Evolutionary conservation across 2,888 invertebrate species (phyloP), one percentile per base, ranked within the genome.

Genomic region (Petrolisthes cinctipes): DNA sequence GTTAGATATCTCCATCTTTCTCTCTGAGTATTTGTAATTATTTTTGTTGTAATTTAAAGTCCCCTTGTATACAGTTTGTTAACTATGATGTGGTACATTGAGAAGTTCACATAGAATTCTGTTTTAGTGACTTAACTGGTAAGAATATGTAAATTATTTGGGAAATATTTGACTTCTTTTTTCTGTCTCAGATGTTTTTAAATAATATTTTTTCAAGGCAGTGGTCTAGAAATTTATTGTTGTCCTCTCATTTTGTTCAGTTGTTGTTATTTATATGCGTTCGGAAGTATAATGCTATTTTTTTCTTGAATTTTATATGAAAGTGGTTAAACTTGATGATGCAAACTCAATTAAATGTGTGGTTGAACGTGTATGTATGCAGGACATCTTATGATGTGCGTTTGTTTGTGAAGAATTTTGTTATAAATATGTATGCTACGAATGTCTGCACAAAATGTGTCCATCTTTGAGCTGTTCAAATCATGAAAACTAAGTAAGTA

Each of bases 201-300:
- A 85, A 79, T 85, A 54, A 68, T 85, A 53, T 85, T 61, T 73
- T 86, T 83, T 56, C 57, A 83, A 83, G 83, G 71, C 75, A 81
- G 87, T 80, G 75, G 81, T 84, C 71, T 73, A 73, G n/a, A 71
- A 83, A 88, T 75, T 83, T 84, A 82, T 86, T 86, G 87, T 88
- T 88, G 73, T 84, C 81, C 84, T 88, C 81, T 81, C 81, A 84
- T 84, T 86, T 86, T 51, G 53, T 83, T 84, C 75, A 73, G 73
- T 84, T 88, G 87, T 88, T 88, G 84, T 88, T 83, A 88, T 83
- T 83, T 83, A 84, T 86, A 83, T 86, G 57, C 68, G 75, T 86
- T 86, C 86, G 83, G 80, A 86, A 86, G 71, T 86, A 79, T 86
- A 71, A 86, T 83, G 71, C 57, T 86, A 83, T 83, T 80, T 78